Evolutionary conservation across 2,113 vertebrate genomes (phyloP).

Genomic region (Ameiurus melas): DNA sequence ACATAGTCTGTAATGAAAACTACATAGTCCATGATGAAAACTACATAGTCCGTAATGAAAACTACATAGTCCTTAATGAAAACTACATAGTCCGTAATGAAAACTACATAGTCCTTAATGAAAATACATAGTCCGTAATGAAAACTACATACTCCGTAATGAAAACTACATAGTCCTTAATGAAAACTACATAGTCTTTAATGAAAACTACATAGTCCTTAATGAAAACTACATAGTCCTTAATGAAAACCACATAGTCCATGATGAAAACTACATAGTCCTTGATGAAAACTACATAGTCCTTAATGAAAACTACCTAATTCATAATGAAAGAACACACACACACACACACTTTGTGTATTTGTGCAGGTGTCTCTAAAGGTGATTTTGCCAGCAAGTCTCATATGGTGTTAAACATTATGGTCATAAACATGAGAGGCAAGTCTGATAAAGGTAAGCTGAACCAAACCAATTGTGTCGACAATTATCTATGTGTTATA

Average conservation of each 20-base stretch:
- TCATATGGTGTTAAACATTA: constrained; percentile 56
- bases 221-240: neutral
- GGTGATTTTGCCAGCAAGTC: constrained; percentile 56
- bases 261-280: neutral
- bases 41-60: no score
- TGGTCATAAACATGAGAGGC: constrained; percentile 42
- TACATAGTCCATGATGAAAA: neutral
- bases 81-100: no score
- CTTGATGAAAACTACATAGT: neutral
- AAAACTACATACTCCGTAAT: no score
- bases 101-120: no score
- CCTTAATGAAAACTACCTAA: no score
- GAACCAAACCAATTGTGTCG: no score
- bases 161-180: neutral
- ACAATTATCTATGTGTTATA: neutral
- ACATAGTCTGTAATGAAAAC: no score
- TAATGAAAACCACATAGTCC: neutral
- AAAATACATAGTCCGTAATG: neutral
- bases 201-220: no score
- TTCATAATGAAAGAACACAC: neutral
- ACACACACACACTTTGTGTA: no score
- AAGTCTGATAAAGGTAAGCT: constrained; percentile 41
- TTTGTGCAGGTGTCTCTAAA: constrained; percentile 52
- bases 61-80: no score
- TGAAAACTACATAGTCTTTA: no score